These are phyloP conservation scores for Taenioides sp. DNA, from an alignment of 2,797 vertebrate species.

Conservation along the genomic window DNA sequence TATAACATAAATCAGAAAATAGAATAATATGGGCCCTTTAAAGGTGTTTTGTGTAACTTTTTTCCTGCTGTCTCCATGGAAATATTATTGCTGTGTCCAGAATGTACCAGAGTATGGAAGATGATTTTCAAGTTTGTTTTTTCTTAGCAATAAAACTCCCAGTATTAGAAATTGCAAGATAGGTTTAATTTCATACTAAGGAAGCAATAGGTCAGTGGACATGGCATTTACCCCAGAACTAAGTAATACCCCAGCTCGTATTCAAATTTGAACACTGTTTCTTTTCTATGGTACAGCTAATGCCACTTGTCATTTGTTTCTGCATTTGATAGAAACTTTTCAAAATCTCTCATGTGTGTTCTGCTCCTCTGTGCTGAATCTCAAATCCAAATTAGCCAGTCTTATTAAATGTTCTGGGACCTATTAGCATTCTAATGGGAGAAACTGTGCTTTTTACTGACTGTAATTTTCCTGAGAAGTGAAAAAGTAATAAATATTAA, in stretches of 20 bases:
- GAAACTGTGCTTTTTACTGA: constrained; percentile 12
- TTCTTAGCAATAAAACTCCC: too few species aligned
- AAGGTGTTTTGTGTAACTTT: too few species aligned
- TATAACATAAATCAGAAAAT: too few species aligned
- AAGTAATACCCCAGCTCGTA: not conserved
- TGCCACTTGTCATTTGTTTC: not conserved
- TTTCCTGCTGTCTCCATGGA: too few species aligned
- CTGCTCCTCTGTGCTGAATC: not conserved
- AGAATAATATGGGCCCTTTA: too few species aligned
- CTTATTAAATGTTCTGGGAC: constrained; percentile 17
- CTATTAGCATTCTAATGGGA: constrained; percentile 23
- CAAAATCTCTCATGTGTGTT: not conserved
- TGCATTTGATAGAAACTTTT: not conserved
- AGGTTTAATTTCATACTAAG: too few species aligned
- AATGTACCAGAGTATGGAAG: too few species aligned
- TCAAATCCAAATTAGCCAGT: constrained; percentile 13
- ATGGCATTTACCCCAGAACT: not conserved
- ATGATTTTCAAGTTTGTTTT: too few species aligned
- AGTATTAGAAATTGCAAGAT: too few species aligned
- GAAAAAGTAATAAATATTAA: constrained; percentile 15
- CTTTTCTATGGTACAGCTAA: not conserved
- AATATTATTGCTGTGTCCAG: too few species aligned
- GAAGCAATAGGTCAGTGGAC: not conserved
- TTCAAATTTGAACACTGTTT: not conserved
- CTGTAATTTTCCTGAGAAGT: constrained; percentile 12